Evolutionary conservation across 2,113 vertebrate genomes (phyloP).

Genomic region (Bucco capensis): DNA sequence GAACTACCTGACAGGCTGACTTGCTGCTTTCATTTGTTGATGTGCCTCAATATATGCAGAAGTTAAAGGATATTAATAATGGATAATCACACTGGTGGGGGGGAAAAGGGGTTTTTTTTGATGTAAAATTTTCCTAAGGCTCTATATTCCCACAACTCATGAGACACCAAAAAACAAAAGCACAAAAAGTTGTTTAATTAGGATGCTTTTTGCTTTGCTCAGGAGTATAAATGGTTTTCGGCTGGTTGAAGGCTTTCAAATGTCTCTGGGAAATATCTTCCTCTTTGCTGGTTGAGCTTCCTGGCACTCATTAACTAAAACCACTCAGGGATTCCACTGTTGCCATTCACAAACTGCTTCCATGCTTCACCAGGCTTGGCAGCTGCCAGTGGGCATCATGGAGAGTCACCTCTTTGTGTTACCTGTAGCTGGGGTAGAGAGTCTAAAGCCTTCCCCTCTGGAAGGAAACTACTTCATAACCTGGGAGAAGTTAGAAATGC

Average conservation of each 20-base stretch:
- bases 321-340: not conserved
- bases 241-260: not conserved
- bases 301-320: not conserved
- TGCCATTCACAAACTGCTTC: not conserved
- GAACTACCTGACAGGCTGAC: not conserved
- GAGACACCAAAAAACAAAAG: not conserved
- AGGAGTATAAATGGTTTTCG: not conserved
- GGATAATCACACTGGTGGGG: not conserved
- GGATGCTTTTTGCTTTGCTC: not conserved
- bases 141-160: not conserved
- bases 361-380: not conserved
- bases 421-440: not conserved
- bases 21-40: conserved; percentile 9
- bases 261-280: not conserved
- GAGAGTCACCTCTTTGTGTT: too few species aligned
- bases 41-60: not conserved
- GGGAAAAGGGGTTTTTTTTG: not conserved
- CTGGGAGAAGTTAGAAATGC: not conserved
- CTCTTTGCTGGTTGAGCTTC: not conserved
- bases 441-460: not conserved
- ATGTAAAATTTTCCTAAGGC: not conserved
- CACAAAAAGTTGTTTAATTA: not conserved
- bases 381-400: not conserved
- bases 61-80: not conserved
- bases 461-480: not conserved